Evolutionary conservation across 2,888 invertebrate species (phyloP).

Genomic region (Amiota mariae): DNA sequence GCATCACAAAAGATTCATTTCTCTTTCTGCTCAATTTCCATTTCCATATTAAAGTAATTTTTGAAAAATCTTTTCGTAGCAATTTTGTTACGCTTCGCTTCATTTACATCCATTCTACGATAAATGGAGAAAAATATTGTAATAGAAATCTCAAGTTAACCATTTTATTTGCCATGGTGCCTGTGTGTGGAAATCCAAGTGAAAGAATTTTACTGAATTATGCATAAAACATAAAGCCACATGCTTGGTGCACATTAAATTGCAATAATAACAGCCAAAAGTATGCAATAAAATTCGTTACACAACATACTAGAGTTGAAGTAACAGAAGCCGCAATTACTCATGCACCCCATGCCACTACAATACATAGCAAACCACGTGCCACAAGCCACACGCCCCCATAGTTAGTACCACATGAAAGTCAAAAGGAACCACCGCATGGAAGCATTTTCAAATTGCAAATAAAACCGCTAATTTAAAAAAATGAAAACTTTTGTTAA

Average conservation of each 20-base stretch:
- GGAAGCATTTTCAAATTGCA: constrained; percentile 50
- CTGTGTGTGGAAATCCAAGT: too few species aligned
- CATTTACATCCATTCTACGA: background rate
- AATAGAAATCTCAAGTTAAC: constrained; percentile 57
- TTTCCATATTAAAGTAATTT: too few species aligned
- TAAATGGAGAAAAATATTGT: background rate
- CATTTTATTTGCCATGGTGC: constrained; percentile 31
- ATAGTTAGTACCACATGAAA: background rate
- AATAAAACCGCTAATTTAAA: constrained; percentile 68
- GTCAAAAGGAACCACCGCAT: constrained; percentile 5
- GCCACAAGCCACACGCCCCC: background rate
- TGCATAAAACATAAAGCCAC: constrained; percentile 64
- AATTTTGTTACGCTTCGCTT: background rate
- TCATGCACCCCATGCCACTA: constrained; percentile 31
- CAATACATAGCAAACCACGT: background rate
- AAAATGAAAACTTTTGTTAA: constrained; percentile 61
- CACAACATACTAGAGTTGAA: constrained; percentile 46
- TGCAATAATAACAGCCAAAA: constrained; percentile 63
- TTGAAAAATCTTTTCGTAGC: too few species aligned
- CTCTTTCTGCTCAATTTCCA: too few species aligned
- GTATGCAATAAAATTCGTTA: constrained; percentile 67
- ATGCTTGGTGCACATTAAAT: constrained; percentile 65
- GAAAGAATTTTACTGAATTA: constrained; percentile 41
- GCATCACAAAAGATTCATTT: too few species aligned
- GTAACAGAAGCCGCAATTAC: constrained; percentile 34